Evolutionary conservation across 2,797 vertebrate genomes (phyloP).

Genomic region (Okamejei kenojei): DNA sequence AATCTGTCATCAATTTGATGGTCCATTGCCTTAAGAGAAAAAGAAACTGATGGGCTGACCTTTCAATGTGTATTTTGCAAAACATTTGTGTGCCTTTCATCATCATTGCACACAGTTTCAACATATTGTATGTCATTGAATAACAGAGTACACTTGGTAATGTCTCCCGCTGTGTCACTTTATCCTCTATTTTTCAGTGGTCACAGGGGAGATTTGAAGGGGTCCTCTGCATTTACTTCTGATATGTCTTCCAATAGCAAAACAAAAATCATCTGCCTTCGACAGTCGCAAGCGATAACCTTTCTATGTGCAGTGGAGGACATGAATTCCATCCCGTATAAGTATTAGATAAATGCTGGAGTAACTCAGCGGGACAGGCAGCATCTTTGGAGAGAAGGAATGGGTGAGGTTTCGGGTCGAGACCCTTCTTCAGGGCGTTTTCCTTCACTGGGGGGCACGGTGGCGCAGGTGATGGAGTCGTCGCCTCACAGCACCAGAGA

Average conservation of each 20-base stretch:
- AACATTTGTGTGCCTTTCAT: background rate
- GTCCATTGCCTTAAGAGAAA: background rate
- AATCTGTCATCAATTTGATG: conserved; percentile 18
- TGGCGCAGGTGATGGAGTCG: no score
- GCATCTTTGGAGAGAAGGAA: no score
- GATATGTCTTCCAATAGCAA: background rate
- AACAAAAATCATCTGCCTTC: background rate
- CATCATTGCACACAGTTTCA: background rate
- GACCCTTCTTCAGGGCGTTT: no score
- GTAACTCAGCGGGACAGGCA: no score
- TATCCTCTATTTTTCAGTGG: background rate
- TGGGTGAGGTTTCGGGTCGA: no score
- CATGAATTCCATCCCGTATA: background rate
- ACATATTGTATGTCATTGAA: background rate
- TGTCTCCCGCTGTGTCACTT: background rate
- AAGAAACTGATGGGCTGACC: background rate
- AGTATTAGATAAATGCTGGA: background rate
- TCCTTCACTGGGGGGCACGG: no score
- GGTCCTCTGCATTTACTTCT: background rate
- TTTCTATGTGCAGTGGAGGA: background rate
- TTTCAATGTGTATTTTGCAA: background rate
- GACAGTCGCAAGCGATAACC: no score
- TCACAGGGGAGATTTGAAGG: no score
- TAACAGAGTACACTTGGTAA: background rate
- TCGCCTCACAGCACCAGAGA: no score